Conservation (phyloP, 2,113 vertebrate genomes). For the Corythoichthys haematopterus region DNA sequence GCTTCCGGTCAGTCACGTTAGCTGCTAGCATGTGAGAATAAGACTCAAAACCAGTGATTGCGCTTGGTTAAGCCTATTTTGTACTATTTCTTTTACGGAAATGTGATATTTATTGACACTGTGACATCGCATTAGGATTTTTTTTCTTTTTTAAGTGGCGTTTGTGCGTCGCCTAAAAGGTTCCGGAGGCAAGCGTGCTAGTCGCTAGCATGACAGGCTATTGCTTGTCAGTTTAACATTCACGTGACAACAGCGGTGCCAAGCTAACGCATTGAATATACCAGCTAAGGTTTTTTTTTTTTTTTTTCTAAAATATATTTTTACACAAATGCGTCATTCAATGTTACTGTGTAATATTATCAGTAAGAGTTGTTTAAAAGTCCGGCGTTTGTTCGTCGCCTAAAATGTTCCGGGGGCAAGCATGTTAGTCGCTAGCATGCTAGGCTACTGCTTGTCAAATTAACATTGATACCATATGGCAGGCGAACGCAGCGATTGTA, state of each 20-base stretch:
- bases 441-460: not conserved
- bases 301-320: no score
- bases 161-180: not conserved
- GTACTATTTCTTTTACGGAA: not conserved
- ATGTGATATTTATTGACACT: not conserved
- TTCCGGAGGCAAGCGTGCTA: not conserved
- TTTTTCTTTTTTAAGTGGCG: not conserved
- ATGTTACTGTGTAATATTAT: no score
- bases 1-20: conserved; percentile 36
- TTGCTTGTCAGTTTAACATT: not conserved
- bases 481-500: no score
- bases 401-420: not conserved
- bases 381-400: no score
- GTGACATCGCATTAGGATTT: not conserved
- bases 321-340: no score
- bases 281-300: no score
- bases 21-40: not conserved
- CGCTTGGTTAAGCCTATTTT: not conserved
- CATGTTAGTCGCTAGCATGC: not conserved
- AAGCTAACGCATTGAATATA: no score
- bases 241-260: no score
- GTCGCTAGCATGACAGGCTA: not conserved
- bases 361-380: no score
- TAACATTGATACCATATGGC: no score
- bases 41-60: not conserved